phyloP scores from a whole-genome alignment of 2,888 invertebrate genomes.

The Galerucella calmariensis region DNA sequence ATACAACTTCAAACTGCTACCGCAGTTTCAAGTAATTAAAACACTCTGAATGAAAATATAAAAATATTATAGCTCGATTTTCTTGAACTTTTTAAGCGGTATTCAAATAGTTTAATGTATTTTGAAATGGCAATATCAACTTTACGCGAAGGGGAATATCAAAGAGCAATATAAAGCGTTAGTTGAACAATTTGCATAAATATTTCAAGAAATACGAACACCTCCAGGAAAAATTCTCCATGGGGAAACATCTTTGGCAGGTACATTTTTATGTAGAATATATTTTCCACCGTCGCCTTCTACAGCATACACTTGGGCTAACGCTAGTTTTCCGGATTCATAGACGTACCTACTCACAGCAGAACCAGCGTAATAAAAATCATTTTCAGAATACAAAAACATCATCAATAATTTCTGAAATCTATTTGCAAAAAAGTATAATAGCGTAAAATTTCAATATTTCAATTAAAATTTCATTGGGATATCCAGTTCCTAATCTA shows the following conservation, averaged over 20 bases:
- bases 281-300: conserved; percentile 17
- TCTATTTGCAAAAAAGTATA: no score
- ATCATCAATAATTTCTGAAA: no score
- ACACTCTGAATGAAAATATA: neutral
- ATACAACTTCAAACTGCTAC: no score
- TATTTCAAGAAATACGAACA: conserved; percentile 37
- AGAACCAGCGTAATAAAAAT: neutral
- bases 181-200: conserved; percentile 39
- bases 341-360: no score
- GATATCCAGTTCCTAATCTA: no score
- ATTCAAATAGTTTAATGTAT: conserved; percentile 8
- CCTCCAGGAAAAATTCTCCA: conserved; percentile 35
- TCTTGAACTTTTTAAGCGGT: neutral
- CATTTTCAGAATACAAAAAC: no score
- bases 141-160: conserved; percentile 26
- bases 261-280: conserved; percentile 38
- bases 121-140: conserved; percentile 21
- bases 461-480: no score
- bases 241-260: conserved; percentile 39
- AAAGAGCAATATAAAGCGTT: conserved; percentile 31
- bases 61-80: neutral
- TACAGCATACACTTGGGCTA: neutral
- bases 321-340: conserved; percentile 1
- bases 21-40: no score
- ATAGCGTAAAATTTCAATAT: no score